These are phyloP conservation scores for Astyanax mexicanus DNA, from an alignment of 2,797 vertebrate genomes.

Conservation along the genomic window DNA sequence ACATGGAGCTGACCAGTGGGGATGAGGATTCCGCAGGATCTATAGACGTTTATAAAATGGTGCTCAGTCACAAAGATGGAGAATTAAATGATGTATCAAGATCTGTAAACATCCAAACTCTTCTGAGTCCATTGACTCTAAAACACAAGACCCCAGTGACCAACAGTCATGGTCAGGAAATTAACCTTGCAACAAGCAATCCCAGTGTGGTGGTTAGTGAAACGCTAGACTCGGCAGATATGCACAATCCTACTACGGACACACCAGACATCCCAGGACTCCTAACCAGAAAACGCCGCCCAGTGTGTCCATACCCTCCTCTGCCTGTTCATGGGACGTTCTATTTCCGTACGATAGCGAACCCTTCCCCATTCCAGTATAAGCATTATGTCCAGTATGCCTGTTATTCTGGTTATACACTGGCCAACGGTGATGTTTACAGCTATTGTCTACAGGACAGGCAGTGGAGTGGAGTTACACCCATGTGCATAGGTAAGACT, in stretches of 20 bases:
- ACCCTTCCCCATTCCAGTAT: slow-evolving; percentile 65
- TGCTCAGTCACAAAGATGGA: not conserved
- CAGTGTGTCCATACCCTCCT: slow-evolving; percentile 72
- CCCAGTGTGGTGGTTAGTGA: not conserved
- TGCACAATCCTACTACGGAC: not conserved
- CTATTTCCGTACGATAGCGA: slow-evolving; percentile 68
- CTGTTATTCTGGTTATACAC: slow-evolving; percentile 74
- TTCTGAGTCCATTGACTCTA: not conserved
- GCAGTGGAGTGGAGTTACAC: slow-evolving; percentile 74
- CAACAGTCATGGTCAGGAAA: slow-evolving; percentile 11
- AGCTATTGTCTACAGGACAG: slow-evolving; percentile 74
- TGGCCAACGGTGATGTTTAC: slow-evolving; percentile 71
- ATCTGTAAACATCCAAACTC: not conserved
- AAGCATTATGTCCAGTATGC: slow-evolving; percentile 75
- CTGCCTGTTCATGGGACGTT: slow-evolving; percentile 74
- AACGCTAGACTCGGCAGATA: not conserved
- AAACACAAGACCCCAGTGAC: not conserved
- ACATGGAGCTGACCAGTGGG: not conserved
- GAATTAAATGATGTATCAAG: slow-evolving; percentile 4
- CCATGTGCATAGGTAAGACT: slow-evolving; percentile 73
- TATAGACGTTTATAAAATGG: not conserved
- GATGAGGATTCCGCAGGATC: not conserved
- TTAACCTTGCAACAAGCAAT: not conserved
- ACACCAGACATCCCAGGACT: not conserved
- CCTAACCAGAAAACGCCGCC: slow-evolving; percentile 45